Conservation (phyloP, 2,888 invertebrate species). For the Drosophila pegasa region DNA sequence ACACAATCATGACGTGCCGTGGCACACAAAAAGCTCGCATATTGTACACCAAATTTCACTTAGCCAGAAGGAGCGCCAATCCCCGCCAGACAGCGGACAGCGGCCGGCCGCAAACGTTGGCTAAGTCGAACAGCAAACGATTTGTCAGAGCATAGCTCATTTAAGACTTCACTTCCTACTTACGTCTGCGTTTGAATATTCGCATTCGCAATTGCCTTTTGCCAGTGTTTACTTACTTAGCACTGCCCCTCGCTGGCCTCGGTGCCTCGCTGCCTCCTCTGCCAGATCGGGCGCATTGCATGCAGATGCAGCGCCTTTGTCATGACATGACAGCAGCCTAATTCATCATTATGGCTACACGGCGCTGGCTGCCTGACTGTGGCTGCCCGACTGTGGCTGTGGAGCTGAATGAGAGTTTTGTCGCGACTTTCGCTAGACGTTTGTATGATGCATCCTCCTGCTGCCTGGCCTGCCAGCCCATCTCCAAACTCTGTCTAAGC, state of each 20-base stretch:
- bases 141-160: conserved; percentile 74
- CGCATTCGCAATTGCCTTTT: conserved; percentile 66
- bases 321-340: conserved; percentile 83
- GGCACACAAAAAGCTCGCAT: conserved; percentile 41
- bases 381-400: conserved; percentile 43
- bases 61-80: conserved; percentile 52
- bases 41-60: conserved; percentile 70
- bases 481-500: conserved; percentile 7
- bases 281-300: conserved; percentile 59
- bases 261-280: too few species aligned
- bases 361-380: conserved; percentile 36
- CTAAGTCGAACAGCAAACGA: conserved; percentile 67
- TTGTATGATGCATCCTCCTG: conserved; percentile 53
- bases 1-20: conserved; percentile 26
- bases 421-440: conserved; percentile 79
- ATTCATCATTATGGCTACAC: conserved; percentile 81
- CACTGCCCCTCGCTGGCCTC: too few species aligned
- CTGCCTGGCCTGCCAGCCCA: neutral
- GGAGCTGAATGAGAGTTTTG: conserved; percentile 70
- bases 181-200: conserved; percentile 75
- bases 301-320: conserved; percentile 79
- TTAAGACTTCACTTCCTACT: conserved; percentile 75
- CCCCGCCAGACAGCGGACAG: conserved; percentile 23
- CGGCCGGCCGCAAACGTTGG: conserved; percentile 42
- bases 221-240: conserved; percentile 74